Percentiles rank a stretch among this genome's conserved stretches.
These are phyloP conservation scores for Holacanthella duospinosa DNA, from an alignment of 2,888 invertebrate genomes.

Conservation along the genomic window DNA sequence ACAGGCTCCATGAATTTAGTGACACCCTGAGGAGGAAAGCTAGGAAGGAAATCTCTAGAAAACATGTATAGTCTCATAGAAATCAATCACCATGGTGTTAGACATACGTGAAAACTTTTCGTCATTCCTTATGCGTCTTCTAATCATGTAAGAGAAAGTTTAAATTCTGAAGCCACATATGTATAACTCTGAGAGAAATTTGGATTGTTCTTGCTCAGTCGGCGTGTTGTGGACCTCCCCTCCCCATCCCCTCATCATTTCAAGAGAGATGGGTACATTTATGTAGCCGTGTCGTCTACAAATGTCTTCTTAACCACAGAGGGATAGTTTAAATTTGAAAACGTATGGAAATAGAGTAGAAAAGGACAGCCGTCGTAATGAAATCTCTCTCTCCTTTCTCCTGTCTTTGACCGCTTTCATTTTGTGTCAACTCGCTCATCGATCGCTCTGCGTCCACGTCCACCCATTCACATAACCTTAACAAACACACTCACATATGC, in stretches of 20 bases:
- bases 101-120: too few relatives aligned
- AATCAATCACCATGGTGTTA: too few relatives aligned
- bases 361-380: background rate
- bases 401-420: conserved; percentile 4
- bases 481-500: conserved; percentile 5
- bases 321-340: background rate
- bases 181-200: background rate
- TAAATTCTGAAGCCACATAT: conserved; percentile 5
- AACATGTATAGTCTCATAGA: too few relatives aligned
- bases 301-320: conserved; percentile 6
- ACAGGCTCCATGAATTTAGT: background rate
- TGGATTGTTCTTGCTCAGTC: background rate
- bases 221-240: background rate
- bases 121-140: background rate
- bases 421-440: conserved; percentile 3
- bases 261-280: too few relatives aligned
- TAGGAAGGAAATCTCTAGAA: too few relatives aligned
- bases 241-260: background rate
- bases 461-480: conserved; percentile 6
- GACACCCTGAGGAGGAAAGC: background rate
- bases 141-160: conserved; percentile 5
- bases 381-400: background rate
- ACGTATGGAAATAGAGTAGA: conserved; percentile 1
- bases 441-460: background rate
- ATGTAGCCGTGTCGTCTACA: conserved; percentile 3